Evolutionary conservation across 2,797 vertebrate species (phyloP).

Genomic region (Mallotus villosus): DNA sequence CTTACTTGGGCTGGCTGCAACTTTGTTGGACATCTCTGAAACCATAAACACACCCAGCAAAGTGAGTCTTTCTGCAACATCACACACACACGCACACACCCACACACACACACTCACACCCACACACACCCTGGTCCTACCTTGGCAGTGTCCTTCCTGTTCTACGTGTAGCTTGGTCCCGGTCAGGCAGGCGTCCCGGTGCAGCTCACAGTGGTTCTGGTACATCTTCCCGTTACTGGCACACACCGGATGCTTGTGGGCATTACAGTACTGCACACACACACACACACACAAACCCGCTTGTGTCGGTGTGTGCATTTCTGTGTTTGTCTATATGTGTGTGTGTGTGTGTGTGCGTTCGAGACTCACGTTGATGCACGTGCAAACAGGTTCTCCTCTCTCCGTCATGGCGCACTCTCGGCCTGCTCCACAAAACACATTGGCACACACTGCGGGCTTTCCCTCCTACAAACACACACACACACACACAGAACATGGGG

Average conservation of each 20-base stretch:
- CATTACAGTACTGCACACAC: slow-evolving; percentile 64
- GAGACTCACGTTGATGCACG: slow-evolving; percentile 83
- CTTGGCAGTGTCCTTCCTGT: slow-evolving; percentile 85
- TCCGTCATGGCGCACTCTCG: slow-evolving; percentile 88
- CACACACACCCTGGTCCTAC: slow-evolving; percentile 55
- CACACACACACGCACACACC: no score
- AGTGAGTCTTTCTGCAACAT: neutral
- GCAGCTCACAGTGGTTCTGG: slow-evolving; percentile 92
- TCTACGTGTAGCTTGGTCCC: slow-evolving; percentile 86
- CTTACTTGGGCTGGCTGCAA: slow-evolving; percentile 81
- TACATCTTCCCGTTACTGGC: slow-evolving; percentile 89
- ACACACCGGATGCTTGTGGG: slow-evolving; percentile 85
- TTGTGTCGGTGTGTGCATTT: neutral
- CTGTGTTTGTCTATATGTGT: neutral
- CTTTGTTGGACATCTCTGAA: slow-evolving; percentile 76
- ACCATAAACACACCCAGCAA: slow-evolving; percentile 37
- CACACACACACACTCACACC: slow-evolving; percentile 27
- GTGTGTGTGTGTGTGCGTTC: neutral
- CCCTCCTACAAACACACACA: slow-evolving; percentile 4
- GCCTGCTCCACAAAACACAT: slow-evolving; percentile 91
- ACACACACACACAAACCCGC: neutral
- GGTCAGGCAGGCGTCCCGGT: slow-evolving; percentile 89
- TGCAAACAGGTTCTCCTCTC: slow-evolving; percentile 86
- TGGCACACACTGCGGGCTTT: slow-evolving; percentile 88
- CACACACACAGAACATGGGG: slow-evolving; percentile 2